phyloP scores from a whole-genome alignment of 2,113 vertebrate species.

The Zeus faber region DNA sequence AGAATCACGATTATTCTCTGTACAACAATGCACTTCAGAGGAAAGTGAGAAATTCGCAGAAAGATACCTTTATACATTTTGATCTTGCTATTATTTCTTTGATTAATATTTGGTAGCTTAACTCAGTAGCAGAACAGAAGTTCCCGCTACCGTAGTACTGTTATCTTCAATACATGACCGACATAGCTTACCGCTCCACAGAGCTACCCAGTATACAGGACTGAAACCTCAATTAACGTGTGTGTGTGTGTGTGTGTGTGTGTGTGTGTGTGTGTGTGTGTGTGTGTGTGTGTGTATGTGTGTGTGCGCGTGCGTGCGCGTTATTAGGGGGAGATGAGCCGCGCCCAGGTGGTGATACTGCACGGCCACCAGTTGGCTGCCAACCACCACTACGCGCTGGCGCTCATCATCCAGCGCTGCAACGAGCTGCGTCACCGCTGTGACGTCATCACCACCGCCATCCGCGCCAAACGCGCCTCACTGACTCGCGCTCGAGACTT shows the following conservation, averaged over 20 bases:
- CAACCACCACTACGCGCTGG: slow-evolving; percentile 91
- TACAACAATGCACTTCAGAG: too few relatives aligned
- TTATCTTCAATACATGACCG: too few relatives aligned
- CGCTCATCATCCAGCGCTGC: slow-evolving; percentile 92
- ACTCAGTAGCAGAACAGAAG: too few relatives aligned
- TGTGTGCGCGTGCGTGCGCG: slow-evolving; percentile 12
- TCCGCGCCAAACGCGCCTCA: slow-evolving; percentile 75
- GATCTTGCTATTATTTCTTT: too few relatives aligned
- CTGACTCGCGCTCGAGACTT: slow-evolving; percentile 83
- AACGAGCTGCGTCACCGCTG: slow-evolving; percentile 88
- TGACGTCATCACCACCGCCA: slow-evolving; percentile 79
- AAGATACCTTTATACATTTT: too few relatives aligned
- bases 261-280: slow-evolving; percentile 18
- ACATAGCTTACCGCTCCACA: too few relatives aligned
- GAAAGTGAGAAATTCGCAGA: too few relatives aligned
- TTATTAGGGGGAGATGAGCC: slow-evolving; percentile 83
- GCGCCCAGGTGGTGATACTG: slow-evolving; percentile 83
- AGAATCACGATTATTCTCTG: too few relatives aligned
- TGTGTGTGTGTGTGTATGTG: slow-evolving; percentile 7
- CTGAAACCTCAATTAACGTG: too few relatives aligned
- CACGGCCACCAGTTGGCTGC: slow-evolving; percentile 91
- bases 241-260: slow-evolving; percentile 11
- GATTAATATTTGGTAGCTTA: too few relatives aligned
- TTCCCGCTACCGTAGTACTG: too few relatives aligned
- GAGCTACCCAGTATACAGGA: too few relatives aligned